phyloP scores from a whole-genome alignment of 1,140 invertebrate species.

The Penaeus chinensis region DNA sequence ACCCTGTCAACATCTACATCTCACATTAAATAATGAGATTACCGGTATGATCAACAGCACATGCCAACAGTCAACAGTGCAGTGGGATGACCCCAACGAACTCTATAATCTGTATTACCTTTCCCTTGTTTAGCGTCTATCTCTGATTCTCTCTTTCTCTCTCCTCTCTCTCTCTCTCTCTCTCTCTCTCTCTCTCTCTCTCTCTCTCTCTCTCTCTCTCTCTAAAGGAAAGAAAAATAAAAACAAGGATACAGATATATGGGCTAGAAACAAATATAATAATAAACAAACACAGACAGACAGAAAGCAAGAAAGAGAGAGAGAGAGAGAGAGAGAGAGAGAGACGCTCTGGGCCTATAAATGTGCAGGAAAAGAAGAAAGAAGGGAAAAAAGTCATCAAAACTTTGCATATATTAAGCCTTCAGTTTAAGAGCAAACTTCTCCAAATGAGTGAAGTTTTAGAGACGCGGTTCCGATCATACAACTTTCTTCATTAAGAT shows the following conservation, averaged over 20 bases:
- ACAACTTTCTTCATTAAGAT: conserved; percentile 27
- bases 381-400: not conserved
- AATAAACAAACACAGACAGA: not conserved
- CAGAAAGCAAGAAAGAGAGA: not conserved
- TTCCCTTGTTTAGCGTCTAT: too few relatives aligned
- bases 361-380: not conserved
- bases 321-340: not conserved
- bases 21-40: too few relatives aligned
- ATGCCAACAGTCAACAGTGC: too few relatives aligned
- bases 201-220: conserved; percentile 20
- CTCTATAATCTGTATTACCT: not conserved
- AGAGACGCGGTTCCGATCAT: conserved; percentile 18
- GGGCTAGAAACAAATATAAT: not conserved
- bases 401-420: conserved; percentile 11
- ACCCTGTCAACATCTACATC: too few relatives aligned
- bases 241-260: not conserved
- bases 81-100: too few relatives aligned
- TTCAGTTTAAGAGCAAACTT: conserved; percentile 16
- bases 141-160: conserved; percentile 18
- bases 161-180: conserved; percentile 24
- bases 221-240: not conserved
- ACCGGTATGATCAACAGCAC: too few relatives aligned
- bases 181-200: conserved; percentile 18
- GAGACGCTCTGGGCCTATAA: too few relatives aligned
- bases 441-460: conserved; percentile 23